Evolutionary conservation across 2,888 invertebrate species (phyloP), one percentile per base, ranked within the genome.

Genomic region (Anorthoa munda): DNA sequence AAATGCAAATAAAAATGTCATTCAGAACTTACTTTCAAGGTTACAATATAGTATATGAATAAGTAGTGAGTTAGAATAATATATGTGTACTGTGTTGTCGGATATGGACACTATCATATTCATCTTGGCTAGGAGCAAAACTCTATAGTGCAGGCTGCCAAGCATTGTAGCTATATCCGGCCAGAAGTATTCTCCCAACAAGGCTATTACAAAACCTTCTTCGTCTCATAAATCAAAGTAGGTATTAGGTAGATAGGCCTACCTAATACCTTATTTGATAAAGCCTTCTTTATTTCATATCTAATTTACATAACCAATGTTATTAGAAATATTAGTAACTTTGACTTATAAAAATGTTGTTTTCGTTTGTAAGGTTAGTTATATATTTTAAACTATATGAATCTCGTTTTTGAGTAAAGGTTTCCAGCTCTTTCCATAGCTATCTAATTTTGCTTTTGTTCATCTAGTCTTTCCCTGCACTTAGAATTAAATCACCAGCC

Each of bases 1-100:
- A 17, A 55, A 70, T 71, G 71, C 60, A 75, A 78, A 75, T 77
- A 45, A 50, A 66, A 58, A 15, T 70, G 78, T 51, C 26, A 77
- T 56, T 77, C 53, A 60, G 13, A 77, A 26, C 15, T 48, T 46
- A 61, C 71, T 31, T 13, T 48, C 45, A 60, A 77, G 59, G 60
- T 67, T 51, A 76, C 31, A 13, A 51, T 59, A 51, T 11, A 76
- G 12, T 15, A 18, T 31, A 51, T 23, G 26, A 31, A 23, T 48
- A 39, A 23, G 46, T 48, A n/a, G 21, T 11, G 66, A 21, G 45
- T 56, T 53, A 15, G 45, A 17, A 45, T 59, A 53, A 61, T 26
- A n/a, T 39, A 18, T 63, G 39, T 48, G 18, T 31, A 21, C 26
- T 50, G 12, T 31, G 56, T 17, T 26, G 63, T 64, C 72, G 63